Evolutionary conservation across 2,888 invertebrate species (phyloP), one percentile per base, ranked within the genome.

Genomic region (Sesamia inferens): DNA sequence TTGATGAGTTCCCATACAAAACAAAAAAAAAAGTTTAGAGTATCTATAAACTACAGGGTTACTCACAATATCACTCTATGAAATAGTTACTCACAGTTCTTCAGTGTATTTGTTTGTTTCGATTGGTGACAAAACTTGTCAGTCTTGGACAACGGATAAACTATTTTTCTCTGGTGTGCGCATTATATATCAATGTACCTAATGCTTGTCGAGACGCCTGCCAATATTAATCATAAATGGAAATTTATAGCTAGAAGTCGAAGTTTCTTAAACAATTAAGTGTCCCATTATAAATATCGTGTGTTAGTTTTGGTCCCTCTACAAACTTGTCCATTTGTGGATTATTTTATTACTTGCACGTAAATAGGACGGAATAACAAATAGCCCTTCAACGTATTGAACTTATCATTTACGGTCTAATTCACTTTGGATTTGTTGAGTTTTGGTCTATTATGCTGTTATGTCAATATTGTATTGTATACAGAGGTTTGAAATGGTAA

Each of bases 241-340:
- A 89, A 92, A 93, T 93, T 92, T 92, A 93, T 84, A 88, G 87
- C 90, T 88, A 74, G 83, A 85, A 79, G 87, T 74, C 79, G 42
- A 90, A 92, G 88, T 92, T 89, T 89, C 89, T 90, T 89, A 91
- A 89, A 90, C 91, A 89, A 90, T 91, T 90, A 91, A 85, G 87
- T 89, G 86, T 82, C 76, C 85, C 88, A 87, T 85, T 80, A 84
- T 89, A 88, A 89, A 90, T 90, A 90, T 86, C 76, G 83, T 83
- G 68, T 87, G 86, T 84, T 87, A 80, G 86, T 81, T 82, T 87
- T 82, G 80, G 80, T 85, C 79, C 70, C 68, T 76, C 81, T 81
- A 68, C 76, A 74, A 88, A 83, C 77, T 86, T 84, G 85, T 83
- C 84, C 77, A 80, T 74, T 85, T 78, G 80, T 76, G 83, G 85